phyloP scores from a whole-genome alignment of 2,797 vertebrate species.

The Semaprochilodus insignis region DNA sequence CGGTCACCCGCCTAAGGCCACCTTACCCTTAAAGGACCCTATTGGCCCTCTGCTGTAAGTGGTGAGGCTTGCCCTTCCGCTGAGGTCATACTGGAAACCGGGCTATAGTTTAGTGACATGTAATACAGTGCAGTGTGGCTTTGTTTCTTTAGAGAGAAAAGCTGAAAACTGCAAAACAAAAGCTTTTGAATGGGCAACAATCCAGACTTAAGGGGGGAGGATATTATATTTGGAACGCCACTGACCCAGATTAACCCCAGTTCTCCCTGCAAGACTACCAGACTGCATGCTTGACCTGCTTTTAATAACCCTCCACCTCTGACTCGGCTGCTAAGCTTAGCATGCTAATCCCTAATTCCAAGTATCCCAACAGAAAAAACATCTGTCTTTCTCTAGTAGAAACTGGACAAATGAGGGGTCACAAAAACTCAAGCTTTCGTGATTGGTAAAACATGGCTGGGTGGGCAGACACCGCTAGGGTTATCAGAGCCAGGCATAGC shows the following conservation, averaged over 20 bases:
- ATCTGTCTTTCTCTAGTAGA: not conserved
- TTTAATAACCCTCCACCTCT: not conserved
- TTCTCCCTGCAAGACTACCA: not conserved
- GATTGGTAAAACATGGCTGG: not conserved
- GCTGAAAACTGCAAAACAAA: not conserved
- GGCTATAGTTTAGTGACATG: constrained; percentile 31
- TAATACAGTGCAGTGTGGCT: not conserved
- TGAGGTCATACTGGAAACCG: constrained; percentile 13
- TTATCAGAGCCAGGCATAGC: not conserved
- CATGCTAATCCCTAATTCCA: constrained; percentile 7
- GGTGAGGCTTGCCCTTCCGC: not conserved
- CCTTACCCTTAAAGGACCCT: constrained; percentile 23
- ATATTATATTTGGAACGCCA: not conserved
- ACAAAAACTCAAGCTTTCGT: not conserved
- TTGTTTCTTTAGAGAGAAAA: not conserved
- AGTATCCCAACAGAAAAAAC: not conserved
- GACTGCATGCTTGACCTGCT: not conserved
- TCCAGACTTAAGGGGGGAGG: not conserved
- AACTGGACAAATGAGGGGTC: constrained; percentile 1
- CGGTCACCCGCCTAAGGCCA: constrained; percentile 3
- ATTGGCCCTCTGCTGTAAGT: constrained; percentile 24
- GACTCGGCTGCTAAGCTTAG: constrained; percentile 1
- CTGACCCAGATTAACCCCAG: not conserved
- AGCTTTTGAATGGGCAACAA: not conserved
- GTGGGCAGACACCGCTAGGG: not conserved